Evolutionary conservation across 64 coral and sea anemone genomes (phyloP), one percentile per base, ranked within the genome.

Genomic region (Cladopsammia gracilis): DNA sequence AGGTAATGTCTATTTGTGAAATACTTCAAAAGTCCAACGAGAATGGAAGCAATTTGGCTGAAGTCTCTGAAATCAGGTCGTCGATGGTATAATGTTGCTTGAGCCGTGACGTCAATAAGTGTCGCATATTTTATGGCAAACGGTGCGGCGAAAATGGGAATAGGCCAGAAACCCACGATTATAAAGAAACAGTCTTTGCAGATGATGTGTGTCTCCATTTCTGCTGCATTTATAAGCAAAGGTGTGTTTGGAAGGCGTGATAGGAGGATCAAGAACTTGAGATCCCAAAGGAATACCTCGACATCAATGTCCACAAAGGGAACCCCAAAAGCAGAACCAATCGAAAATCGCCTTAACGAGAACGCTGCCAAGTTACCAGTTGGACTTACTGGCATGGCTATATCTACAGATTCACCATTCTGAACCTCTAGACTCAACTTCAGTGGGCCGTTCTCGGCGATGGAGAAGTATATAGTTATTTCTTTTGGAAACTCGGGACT

Each of bases 101-200:
- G 77, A 3, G 87, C 93, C 56, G 89, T 56, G 2, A 26, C 54
- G 43, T 90, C 87, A 75, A 69, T 73, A 3, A 95, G 56, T 12
- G 87, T 84, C 1, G 93, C 44, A 54, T 77, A 95, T 53, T 88
- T 60, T 9, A 95, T 48, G 48, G 75, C 74, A 62, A 95, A 75
- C 1, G 93, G 93, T 6, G 93, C 74, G 18, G 93, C 78, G 90
- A 95, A 95, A 84, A 95, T 95, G 26, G 93, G 93, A 76, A 95
- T 65, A 18, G 93, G 87, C 22, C 59, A 10, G 6, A 25, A 54
- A 12, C 93, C 87, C 3, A 95, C 3, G 71, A 95, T 85, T n/a
- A 95, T 65, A 54, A 95, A 84, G 69, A 90, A 95, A n/a, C 93
- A 95, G 65, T 95, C 93, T 84, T 70, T 89, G 78, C 93, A 95